phyloP scores from a whole-genome alignment of 1,140 invertebrate genomes.

The Rhagoletis zephyria region DNA sequence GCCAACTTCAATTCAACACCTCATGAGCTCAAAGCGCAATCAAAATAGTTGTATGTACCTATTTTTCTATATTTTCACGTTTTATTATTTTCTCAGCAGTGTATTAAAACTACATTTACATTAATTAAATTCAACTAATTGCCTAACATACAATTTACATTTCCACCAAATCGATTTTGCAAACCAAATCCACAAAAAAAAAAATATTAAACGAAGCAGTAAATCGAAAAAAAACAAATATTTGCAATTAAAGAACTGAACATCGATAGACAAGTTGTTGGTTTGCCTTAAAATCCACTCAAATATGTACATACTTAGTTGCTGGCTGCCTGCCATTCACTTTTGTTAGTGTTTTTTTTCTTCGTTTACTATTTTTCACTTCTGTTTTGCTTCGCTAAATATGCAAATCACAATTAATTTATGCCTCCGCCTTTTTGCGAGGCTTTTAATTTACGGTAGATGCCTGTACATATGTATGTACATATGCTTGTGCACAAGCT shows the following conservation, averaged over 20 bases:
- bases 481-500: background rate
- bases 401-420: conserved; percentile 51
- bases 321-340: conserved; percentile 15
- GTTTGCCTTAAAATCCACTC: background rate
- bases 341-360: background rate
- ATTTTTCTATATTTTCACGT: background rate
- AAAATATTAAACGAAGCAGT: background rate
- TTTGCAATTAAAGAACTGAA: conserved; percentile 21
- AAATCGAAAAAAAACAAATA: background rate
- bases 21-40: too few relatives aligned
- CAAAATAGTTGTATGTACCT: too few relatives aligned
- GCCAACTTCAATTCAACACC: too few relatives aligned
- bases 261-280: conserved; percentile 39
- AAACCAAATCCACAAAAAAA: background rate
- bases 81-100: background rate
- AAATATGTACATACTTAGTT: background rate
- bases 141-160: background rate
- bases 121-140: conserved; percentile 19
- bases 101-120: background rate
- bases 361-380: background rate
- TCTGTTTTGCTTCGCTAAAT: conserved; percentile 43
- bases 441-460: conserved; percentile 37
- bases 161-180: conserved; percentile 8
- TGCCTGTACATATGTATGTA: too few relatives aligned
- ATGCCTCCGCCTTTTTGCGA: conserved; percentile 44